phyloP scores from a whole-genome alignment of 2,888 invertebrate species.

The Myathropa florea region DNA sequence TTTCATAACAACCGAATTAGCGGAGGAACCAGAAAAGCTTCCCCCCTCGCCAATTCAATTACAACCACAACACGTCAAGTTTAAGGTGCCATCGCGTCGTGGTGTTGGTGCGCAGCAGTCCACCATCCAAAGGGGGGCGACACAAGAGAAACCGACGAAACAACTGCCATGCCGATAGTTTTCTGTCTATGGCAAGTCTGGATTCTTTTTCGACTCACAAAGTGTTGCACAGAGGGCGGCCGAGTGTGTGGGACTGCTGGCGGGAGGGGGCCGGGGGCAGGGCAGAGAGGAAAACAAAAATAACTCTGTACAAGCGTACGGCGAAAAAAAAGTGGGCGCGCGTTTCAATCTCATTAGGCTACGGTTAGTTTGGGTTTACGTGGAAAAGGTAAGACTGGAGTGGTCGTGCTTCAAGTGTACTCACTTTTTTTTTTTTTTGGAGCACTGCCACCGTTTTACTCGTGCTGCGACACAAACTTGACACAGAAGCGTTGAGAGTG shows the following conservation, averaged over 20 bases:
- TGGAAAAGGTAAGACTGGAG: slow-evolving; percentile 27
- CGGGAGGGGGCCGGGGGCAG: neutral
- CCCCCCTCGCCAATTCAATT: neutral
- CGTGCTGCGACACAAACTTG: neutral
- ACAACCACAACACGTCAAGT: slow-evolving; percentile 30
- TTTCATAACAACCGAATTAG: slow-evolving; percentile 1
- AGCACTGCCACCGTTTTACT: neutral
- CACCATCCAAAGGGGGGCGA: neutral
- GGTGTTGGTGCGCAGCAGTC: slow-evolving; percentile 13
- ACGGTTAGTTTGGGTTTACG: slow-evolving; percentile 10
- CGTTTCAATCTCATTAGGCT: slow-evolving; percentile 65
- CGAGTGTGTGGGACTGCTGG: neutral
- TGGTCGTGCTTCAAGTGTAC: slow-evolving; percentile 30
- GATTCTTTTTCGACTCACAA: slow-evolving; percentile 41
- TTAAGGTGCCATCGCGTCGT: slow-evolving; percentile 30
- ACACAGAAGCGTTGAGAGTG: neutral
- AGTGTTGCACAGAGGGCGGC: slow-evolving; percentile 15
- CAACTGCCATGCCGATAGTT: slow-evolving; percentile 40
- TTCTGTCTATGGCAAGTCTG: slow-evolving; percentile 66
- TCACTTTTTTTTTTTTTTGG: neutral
- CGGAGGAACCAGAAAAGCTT: slow-evolving; percentile 6
- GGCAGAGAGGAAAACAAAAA: neutral
- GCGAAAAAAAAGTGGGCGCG: slow-evolving; percentile 49
- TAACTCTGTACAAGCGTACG: neutral
- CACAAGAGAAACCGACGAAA: neutral